phyloP scores from a whole-genome alignment of 2,797 vertebrate genomes.

The Helicolenus hilgendorfi region DNA sequence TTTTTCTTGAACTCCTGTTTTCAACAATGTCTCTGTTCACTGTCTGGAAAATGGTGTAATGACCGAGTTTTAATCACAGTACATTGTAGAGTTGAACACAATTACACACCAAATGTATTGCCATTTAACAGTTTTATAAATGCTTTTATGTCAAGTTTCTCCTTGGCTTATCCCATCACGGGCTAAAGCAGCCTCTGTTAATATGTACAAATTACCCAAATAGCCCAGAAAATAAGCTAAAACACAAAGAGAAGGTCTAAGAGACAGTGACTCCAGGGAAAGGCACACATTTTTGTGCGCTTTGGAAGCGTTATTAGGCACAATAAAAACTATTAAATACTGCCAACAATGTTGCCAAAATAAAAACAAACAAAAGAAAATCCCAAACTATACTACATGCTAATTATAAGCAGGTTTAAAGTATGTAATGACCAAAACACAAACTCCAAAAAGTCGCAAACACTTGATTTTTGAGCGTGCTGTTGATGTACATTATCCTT shows the following conservation, averaged over 20 bases:
- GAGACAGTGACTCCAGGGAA: not conserved
- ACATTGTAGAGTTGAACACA: conserved; percentile 21
- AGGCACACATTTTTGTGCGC: not conserved
- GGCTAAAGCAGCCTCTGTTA: conserved; percentile 6
- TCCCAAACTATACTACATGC: not conserved
- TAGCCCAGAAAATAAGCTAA: conserved; percentile 5
- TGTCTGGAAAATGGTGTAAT: conserved; percentile 34
- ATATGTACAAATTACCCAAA: conserved; percentile 48
- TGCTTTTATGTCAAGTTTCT: conserved; percentile 39
- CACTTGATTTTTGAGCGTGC: not conserved
- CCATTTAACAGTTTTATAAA: conserved; percentile 17
- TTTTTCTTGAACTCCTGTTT: conserved; percentile 1
- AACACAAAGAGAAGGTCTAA: not conserved
- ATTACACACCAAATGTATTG: conserved; percentile 19
- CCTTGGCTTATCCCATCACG: conserved; percentile 11
- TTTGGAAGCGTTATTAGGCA: not conserved
- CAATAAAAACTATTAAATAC: not conserved
- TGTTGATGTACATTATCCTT: not conserved
- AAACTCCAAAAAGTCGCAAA: not conserved
- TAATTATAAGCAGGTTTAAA: not conserved
- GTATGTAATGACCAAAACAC: not conserved
- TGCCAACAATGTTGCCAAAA: not conserved
- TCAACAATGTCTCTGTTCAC: conserved; percentile 11
- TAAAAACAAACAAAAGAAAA: not conserved
- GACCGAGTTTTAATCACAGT: conserved; percentile 38